These are phyloP conservation scores for Caenorhabditis doughertyi DNA, from an alignment of 2,888 invertebrate species.

Conservation along the genomic window DNA sequence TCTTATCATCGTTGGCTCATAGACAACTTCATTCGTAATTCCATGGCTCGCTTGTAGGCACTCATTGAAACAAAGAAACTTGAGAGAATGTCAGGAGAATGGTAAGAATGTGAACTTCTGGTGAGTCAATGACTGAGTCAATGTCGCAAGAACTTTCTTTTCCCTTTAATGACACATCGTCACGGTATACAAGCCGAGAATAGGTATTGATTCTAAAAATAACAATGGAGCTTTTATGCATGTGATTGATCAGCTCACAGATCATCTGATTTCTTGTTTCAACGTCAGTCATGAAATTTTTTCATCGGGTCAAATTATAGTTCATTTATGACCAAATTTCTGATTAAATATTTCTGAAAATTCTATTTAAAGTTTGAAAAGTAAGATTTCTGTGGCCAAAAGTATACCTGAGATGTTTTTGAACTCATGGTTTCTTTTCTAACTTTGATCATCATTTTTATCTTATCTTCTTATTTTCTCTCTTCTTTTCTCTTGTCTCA, in stretches of 20 bases:
- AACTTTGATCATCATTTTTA: too few relatives aligned
- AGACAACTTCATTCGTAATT: too few relatives aligned
- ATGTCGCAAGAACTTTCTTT: slow-evolving; percentile 2
- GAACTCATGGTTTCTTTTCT: too few relatives aligned
- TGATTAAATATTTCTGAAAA: too few relatives aligned
- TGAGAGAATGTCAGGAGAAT: not conserved
- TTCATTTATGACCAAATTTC: too few relatives aligned
- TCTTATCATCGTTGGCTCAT: too few relatives aligned
- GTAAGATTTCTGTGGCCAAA: too few relatives aligned
- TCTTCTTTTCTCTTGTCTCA: not conserved
- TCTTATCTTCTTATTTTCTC: not conserved
- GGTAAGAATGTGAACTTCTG: not conserved
- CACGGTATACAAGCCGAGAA: not conserved
- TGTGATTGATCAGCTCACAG: not conserved
- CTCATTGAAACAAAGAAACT: not conserved
- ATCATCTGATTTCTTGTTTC: not conserved
- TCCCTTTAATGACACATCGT: slow-evolving; percentile 19
- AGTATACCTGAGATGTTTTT: too few relatives aligned
- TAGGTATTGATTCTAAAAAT: not conserved
- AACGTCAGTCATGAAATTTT: too few relatives aligned
- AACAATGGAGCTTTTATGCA: not conserved
- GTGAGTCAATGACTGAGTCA: slow-evolving; percentile 11
- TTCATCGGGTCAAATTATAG: too few relatives aligned
- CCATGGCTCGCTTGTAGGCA: too few relatives aligned
- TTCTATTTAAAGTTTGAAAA: too few relatives aligned